Percentiles rank a stretch among this genome's conserved stretches.
phyloP scores from a whole-genome alignment of 2,888 invertebrate species.

The Cephalotes varians region DNA sequence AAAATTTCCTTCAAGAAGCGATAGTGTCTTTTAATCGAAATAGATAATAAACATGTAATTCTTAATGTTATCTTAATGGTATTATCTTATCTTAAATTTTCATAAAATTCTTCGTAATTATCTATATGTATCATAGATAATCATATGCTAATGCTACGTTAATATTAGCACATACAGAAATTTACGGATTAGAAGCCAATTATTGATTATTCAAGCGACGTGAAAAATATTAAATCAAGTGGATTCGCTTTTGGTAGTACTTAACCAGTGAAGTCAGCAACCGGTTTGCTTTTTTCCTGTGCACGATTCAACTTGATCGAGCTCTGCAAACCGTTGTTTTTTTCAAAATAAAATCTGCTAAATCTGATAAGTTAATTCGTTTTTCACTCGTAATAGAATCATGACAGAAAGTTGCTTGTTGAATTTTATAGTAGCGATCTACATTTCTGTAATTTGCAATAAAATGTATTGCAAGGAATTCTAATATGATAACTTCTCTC shows the following conservation, averaged over 20 bases:
- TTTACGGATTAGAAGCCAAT: constrained; percentile 2
- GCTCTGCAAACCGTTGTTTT: background rate
- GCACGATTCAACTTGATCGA: background rate
- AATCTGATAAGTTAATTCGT: constrained; percentile 1
- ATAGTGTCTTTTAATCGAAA: background rate
- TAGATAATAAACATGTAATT: background rate
- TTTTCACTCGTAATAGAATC: constrained; percentile 2
- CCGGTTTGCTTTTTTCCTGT: background rate
- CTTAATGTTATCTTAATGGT: too few species aligned
- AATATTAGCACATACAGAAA: background rate
- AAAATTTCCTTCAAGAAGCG: background rate
- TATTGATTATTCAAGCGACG: background rate
- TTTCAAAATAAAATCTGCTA: constrained; percentile 6
- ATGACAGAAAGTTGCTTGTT: background rate
- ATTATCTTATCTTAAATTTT: background rate
- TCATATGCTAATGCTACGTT: background rate
- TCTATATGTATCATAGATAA: background rate
- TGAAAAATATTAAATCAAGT: constrained; percentile 1
- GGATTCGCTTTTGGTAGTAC: background rate
- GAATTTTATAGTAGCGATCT: background rate
- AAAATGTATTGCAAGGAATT: background rate
- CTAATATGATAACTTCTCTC: background rate
- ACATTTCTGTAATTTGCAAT: constrained; percentile 14
- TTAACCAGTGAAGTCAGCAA: background rate
- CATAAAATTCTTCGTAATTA: background rate